Conservation (phyloP, 2,888 invertebrate genomes). For the Prenolepis imparis region DNA sequence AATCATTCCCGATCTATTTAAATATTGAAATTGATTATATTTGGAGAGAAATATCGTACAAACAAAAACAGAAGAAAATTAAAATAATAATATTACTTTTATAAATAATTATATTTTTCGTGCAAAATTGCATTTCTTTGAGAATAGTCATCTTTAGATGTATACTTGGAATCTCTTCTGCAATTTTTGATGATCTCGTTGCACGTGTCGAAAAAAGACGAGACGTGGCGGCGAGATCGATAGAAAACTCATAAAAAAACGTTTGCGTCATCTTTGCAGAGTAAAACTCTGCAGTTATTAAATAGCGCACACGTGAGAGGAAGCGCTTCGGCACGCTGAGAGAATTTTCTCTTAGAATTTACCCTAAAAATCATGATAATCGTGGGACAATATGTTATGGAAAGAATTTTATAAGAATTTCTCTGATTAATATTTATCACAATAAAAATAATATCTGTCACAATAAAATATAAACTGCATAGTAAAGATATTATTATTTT, state of each 20-base stretch:
- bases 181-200: slow-evolving; percentile 8
- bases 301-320: not conserved
- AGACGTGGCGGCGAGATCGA: slow-evolving; percentile 9
- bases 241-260: slow-evolving; percentile 27
- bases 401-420: too few species aligned
- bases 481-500: too few species aligned
- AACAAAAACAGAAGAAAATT: slow-evolving; percentile 8
- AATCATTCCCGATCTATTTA: not conserved
- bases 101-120: not conserved
- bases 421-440: too few species aligned
- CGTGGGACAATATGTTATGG: too few species aligned
- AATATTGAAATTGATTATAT: not conserved
- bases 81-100: not conserved
- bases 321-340: not conserved
- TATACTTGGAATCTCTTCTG: not conserved
- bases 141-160: not conserved
- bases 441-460: too few species aligned
- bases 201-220: not conserved
- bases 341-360: too few species aligned
- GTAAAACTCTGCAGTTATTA: not conserved
- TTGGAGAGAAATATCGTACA: not conserved
- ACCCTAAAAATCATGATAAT: too few species aligned
- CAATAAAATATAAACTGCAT: too few species aligned
- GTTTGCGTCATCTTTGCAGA: not conserved
- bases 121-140: not conserved